Conservation (phyloP, 2,113 vertebrate species). For the Pterocles burchelli region DNA sequence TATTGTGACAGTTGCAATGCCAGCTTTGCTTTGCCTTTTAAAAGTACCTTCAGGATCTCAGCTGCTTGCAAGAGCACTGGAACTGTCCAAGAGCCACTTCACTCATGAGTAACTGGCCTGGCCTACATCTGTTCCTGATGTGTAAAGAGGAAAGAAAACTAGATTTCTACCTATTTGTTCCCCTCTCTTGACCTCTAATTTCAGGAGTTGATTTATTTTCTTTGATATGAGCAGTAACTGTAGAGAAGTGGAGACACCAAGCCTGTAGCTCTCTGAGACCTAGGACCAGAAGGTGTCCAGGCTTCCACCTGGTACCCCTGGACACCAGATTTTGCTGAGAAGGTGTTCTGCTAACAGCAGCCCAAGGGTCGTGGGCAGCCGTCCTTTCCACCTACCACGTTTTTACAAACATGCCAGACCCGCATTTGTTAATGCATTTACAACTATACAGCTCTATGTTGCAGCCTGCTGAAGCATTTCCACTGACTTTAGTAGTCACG, state of each 20-base stretch:
- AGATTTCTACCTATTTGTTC: not conserved
- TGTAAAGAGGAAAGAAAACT: not conserved
- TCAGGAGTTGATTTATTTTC: not conserved
- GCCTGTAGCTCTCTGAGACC: not conserved
- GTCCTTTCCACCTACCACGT: not conserved
- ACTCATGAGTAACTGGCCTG: not conserved
- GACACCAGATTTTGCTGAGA: not conserved
- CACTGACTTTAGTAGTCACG: not conserved
- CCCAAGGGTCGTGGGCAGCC: not conserved
- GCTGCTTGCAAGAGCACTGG: not conserved
- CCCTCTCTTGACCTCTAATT: not conserved
- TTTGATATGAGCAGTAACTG: not conserved
- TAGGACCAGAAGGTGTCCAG: not conserved
- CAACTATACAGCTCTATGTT: not conserved
- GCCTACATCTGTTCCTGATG: not conserved
- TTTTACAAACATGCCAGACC: not conserved
- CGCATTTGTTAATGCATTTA: not conserved
- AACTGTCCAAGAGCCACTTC: not conserved
- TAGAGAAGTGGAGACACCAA: not conserved
- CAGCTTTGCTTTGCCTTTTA: not conserved
- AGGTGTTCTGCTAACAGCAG: not conserved
- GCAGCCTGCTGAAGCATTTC: not conserved
- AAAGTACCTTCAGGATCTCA: not conserved
- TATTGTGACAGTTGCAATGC: not conserved
- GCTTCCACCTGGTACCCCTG: not conserved